Conservation (phyloP, 2,113 vertebrate species). For the Montifringilla adamsi region DNA sequence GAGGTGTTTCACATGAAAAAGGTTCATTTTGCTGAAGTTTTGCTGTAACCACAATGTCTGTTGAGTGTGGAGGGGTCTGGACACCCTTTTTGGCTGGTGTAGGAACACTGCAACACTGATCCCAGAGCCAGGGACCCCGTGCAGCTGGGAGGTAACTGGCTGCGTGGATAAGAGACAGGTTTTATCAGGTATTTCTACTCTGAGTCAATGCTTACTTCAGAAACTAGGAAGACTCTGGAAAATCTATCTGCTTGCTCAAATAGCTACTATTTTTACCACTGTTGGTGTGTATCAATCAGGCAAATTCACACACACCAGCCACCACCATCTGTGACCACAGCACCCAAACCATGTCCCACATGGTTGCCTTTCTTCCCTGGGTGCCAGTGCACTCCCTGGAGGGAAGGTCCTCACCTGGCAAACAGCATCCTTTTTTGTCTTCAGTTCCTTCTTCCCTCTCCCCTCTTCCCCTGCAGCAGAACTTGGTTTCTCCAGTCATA, state of each 20-base stretch:
- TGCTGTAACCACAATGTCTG: neutral
- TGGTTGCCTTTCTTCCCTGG: neutral
- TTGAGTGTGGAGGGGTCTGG: neutral
- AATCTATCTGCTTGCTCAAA: neutral
- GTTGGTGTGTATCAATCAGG: neutral
- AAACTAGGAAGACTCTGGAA: neutral
- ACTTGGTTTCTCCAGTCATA: neutral
- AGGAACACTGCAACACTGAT: neutral
- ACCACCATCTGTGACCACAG: neutral
- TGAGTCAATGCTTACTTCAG: neutral
- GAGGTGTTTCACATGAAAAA: neutral
- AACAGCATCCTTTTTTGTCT: neutral
- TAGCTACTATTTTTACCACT: neutral
- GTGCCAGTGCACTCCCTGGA: neutral
- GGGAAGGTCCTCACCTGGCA: neutral
- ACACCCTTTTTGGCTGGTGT: neutral
- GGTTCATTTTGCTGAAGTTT: neutral
- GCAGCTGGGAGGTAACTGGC: neutral
- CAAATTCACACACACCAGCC: neutral
- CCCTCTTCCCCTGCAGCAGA: neutral
- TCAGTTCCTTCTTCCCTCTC: neutral
- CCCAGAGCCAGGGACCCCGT: neutral
- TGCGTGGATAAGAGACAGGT: neutral
- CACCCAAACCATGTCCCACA: rapidly evolving
- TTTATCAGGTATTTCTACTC: neutral